phyloP scores from a whole-genome alignment of 2,888 invertebrate genomes.

The Rhaphigaster nebulosa region DNA sequence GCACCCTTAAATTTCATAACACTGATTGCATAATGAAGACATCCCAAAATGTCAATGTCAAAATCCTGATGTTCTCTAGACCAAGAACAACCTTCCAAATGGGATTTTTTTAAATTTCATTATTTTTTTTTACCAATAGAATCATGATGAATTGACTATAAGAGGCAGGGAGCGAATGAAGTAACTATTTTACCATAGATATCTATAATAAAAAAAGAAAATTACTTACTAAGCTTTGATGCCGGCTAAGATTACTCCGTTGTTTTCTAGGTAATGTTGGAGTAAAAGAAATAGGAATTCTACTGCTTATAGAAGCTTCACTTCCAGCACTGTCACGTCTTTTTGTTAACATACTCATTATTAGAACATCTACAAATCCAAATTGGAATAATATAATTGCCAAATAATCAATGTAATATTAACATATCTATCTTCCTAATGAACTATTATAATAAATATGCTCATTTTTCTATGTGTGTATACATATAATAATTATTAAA shows the following conservation, averaged over 20 bases:
- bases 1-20: background rate
- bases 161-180: background rate
- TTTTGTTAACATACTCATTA: constrained; percentile 53
- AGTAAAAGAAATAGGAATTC: constrained; percentile 62
- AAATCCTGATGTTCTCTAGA: constrained; percentile 1
- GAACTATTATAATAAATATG: background rate
- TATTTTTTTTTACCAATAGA: background rate
- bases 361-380: background rate
- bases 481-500: background rate
- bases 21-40: background rate
- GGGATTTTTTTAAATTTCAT: too few species aligned
- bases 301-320: constrained; percentile 59
- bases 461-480: background rate
- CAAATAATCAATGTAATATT: background rate
- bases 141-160: background rate
- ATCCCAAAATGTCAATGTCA: constrained; percentile 26
- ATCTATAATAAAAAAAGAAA: background rate
- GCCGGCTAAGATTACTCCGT: constrained; percentile 64
- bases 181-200: background rate
- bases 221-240: constrained; percentile 66
- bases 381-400: background rate
- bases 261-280: constrained; percentile 61
- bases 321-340: constrained; percentile 61
- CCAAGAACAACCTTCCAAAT: background rate
- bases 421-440: background rate